phyloP scores from a whole-genome alignment of 2,888 invertebrate genomes.

The Caenorhabditis imperialis region DNA sequence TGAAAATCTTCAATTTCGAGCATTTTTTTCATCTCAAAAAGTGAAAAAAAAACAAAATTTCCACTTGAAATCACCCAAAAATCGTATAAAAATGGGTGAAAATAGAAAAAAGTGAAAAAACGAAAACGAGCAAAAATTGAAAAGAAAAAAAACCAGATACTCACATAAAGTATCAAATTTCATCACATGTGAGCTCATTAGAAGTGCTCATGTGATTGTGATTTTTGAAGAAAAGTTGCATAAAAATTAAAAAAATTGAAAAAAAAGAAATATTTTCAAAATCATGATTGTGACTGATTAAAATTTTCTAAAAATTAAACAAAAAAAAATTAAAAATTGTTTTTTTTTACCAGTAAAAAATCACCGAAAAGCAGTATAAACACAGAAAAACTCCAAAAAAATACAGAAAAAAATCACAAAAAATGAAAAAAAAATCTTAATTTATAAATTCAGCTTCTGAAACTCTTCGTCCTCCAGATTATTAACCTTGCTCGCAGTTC shows the following conservation, averaged over 20 bases:
- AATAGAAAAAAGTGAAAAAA: no score
- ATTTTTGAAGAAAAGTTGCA: no score
- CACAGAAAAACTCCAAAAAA: no score
- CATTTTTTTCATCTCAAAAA: no score
- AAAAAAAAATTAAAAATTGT: neutral
- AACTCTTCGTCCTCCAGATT: neutral
- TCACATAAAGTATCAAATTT: neutral
- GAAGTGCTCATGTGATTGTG: no score
- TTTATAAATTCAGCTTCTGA: neutral
- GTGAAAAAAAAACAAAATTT: no score
- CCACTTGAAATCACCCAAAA: no score
- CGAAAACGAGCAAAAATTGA: neutral
- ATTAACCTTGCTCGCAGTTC: neutral
- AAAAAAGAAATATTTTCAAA: constrained; percentile 5
- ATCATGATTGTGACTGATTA: constrained; percentile 37
- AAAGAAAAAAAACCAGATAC: neutral
- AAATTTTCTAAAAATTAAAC: neutral
- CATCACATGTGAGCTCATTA: no score
- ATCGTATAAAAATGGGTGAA: no score
- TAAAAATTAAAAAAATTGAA: constrained; percentile 7
- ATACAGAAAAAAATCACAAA: no score
- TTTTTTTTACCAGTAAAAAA: neutral
- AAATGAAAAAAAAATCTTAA: constrained; percentile 2
- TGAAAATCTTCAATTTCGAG: no score
- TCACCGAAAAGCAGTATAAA: no score